Evolutionary conservation across 2,888 invertebrate species (phyloP), one percentile per base, ranked within the genome.

Genomic region (Pandemis cinnamomeana): DNA sequence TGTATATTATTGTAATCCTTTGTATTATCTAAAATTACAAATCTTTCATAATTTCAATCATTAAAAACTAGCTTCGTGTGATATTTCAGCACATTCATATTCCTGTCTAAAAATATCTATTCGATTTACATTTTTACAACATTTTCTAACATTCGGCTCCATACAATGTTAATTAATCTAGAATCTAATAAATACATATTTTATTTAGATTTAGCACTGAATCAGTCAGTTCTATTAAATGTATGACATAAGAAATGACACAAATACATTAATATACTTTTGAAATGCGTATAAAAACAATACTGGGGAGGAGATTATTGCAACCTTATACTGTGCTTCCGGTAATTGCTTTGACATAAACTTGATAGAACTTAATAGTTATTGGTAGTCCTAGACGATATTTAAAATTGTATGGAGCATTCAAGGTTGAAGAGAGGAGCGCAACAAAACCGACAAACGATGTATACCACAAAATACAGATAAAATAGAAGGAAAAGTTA

Each of bases 11-110:
- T 88, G 84, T 88, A 86, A 88, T 90, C 88, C 85, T 78, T 85
- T 91, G 89, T 91, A 92, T 92, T 91, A 89, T 91, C 92, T 93
- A 93, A 93, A 92, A 91, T 93, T 94, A 93, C 93, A 93, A 93
- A 94, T 91, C 89, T 91, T 91, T 89, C 82, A 90, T 91, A 90
- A 86, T 89, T 90, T 91, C 88, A 86, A 87, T 88, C 83, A 87
- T 89, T 89, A 88, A 85, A 85, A 89, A 84, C 89, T 91, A 91
- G 84, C 85, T 87, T 84, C 86, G 85, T 85, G 84, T 90, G 88
- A 87, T 90, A 87, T 88, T 89, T 89, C 91, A 90, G 91, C 91
- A 90, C 89, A 87, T 86, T 85, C 80, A 80, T 79, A 86, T 86
- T 85, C 85, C 87, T 81, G 78, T 91, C 91, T 91, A 91, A 92